These are phyloP conservation scores for Schlechtendalia chinensis DNA, from an alignment of 1,140 invertebrate species.

Conservation along the genomic window DNA sequence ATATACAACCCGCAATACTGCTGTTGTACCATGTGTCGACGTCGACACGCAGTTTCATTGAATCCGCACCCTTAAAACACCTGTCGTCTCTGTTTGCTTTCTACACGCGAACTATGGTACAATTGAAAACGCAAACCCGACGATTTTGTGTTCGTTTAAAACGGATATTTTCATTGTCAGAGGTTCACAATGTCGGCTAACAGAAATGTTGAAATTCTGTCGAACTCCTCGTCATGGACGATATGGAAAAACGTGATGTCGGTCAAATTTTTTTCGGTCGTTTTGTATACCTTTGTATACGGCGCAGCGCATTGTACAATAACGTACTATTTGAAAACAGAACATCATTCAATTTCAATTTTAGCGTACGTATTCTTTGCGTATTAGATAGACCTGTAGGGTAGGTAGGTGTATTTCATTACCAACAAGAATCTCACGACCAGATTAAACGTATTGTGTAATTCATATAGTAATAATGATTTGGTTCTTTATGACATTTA, in stretches of 20 bases:
- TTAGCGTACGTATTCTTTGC: too few relatives aligned
- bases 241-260: too few relatives aligned
- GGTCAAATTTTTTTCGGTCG: too few relatives aligned
- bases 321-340: too few relatives aligned
- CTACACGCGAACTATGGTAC: neutral
- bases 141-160: conserved; percentile 24
- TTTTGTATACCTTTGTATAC: too few relatives aligned
- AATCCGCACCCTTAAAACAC: conserved; percentile 28
- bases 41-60: neutral
- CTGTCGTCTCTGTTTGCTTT: conserved; percentile 32
- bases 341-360: too few relatives aligned
- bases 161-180: neutral
- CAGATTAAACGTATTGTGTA: neutral
- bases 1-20: neutral
- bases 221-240: neutral
- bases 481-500: neutral
- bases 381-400: too few relatives aligned
- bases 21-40: neutral
- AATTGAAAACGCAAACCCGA: conserved; percentile 32
- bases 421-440: neutral
- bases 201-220: conserved; percentile 20
- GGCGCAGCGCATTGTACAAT: too few relatives aligned
- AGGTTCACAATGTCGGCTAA: neutral
- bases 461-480: neutral
- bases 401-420: too few relatives aligned